phyloP scores from a whole-genome alignment of 2,797 vertebrate species.

The Chelonia mydas region DNA sequence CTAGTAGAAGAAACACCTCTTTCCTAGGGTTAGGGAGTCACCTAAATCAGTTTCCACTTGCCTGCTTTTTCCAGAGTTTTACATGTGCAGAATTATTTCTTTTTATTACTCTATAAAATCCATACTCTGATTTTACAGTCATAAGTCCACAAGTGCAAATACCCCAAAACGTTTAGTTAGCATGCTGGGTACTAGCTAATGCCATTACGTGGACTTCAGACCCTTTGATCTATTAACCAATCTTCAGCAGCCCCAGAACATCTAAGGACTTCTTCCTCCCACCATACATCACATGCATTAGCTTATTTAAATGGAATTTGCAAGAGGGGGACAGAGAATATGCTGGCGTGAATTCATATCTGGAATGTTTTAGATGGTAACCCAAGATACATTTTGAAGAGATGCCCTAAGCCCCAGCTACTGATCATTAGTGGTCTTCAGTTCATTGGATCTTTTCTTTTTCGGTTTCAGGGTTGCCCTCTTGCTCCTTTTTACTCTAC shows the following conservation, averaged over 20 bases:
- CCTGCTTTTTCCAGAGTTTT: background rate
- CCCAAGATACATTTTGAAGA: background rate
- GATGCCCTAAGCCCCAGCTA: fast-evolving
- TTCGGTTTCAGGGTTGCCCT: background rate
- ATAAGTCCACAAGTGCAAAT: background rate
- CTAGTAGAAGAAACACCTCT: background rate
- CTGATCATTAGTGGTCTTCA: fast-evolving
- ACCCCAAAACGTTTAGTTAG: background rate
- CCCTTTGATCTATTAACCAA: background rate
- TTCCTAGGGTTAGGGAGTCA: background rate
- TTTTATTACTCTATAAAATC: slow-evolving; percentile 49
- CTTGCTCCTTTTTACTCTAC: background rate
- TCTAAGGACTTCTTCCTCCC: background rate
- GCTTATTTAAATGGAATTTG: background rate
- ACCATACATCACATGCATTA: background rate
- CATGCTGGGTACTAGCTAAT: slow-evolving; percentile 19
- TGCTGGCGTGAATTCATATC: background rate
- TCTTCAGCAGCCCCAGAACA: background rate
- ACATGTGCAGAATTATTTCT: slow-evolving; percentile 18
- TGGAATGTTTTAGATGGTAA: background rate
- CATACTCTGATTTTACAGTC: slow-evolving; percentile 27
- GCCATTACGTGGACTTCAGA: background rate
- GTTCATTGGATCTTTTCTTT: background rate
- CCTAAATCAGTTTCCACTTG: background rate
- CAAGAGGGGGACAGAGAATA: background rate